phyloP scores from a whole-genome alignment of 1,140 invertebrate genomes.

The Eurosta solidaginis region DNA sequence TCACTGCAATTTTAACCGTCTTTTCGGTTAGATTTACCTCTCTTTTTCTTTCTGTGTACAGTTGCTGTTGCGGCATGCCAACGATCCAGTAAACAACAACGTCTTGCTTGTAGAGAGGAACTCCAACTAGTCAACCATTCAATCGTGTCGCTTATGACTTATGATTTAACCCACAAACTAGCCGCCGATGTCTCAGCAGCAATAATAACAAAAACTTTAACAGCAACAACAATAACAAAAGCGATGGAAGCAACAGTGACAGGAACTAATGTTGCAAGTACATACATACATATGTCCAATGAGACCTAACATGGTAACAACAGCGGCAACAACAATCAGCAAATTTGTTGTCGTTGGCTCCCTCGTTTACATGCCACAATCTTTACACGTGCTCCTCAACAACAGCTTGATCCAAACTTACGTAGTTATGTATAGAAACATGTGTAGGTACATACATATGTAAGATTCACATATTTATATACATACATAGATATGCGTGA shows the following conservation, averaged over 20 bases:
- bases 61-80: neutral
- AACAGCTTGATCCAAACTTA: neutral
- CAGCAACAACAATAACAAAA: no score
- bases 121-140: neutral
- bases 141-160: neutral
- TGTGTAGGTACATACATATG: neutral
- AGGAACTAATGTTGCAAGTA: neutral
- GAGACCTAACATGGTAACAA: neutral
- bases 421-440: slow-evolving; percentile 4
- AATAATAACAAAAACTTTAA: no score
- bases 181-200: neutral
- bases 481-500: neutral
- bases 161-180: no score
- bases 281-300: neutral
- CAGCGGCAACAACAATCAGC: neutral
- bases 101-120: neutral
- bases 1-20: no score
- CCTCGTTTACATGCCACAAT: neutral
- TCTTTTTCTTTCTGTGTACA: no score
- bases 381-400: neutral
- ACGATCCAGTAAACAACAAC: slow-evolving; percentile 16
- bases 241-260: neutral
- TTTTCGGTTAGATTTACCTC: no score
- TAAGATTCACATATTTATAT: neutral
- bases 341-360: slow-evolving; percentile 18